Base-by-base conservation (phyloP, 2,797 vertebrate genomes). In the Cyclopterus lumpus region DNA sequence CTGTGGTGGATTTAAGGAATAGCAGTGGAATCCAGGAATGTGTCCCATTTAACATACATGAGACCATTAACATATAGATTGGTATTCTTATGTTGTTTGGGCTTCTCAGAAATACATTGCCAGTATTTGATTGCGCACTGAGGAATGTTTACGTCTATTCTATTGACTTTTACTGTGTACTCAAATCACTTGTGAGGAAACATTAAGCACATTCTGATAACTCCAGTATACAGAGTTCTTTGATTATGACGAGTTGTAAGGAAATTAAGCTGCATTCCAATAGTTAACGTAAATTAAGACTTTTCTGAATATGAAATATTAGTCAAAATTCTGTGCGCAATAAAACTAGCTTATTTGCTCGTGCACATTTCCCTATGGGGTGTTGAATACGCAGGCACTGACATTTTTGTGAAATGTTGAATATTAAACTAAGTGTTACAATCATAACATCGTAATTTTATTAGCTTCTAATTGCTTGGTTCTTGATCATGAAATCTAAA, bases 401-500 rank as follows among this genome's bases (percentile, higher is more conserved):
- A 85, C 67, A 64, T 75, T 80, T 65, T 51, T 77, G 67, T 82
- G 67, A 82, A 78, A 67, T 67, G 67, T 70, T 86, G 48, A 80
- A 79, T 38, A 70, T 42, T 65, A 51, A 76, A 71, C 36, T 65
- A 67, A 84, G 44, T 57, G 54, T 80, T 75, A 88, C 81, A 88
- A 87, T 88, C 57, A 81, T 75, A 73, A 83, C 57, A 79, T 54
- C 84, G 79, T 89, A 80, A 78, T 71, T 86, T 79, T 40, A 90
- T 69, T 76, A 73, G 77, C 77, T 79, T 61, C 72, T 80, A 85
- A 81, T 79, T 85, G 62, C 65, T 82, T 75, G 55, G 58, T 73
- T 86, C 61, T 83, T 79, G 83, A 89, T 88, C 82, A 88, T 86
- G 60, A 87, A 90, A 71, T 80, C 69, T 75, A 12, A 54, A 73